A percentile compares a stretch with the other conserved stretches of the same genome.
phyloP scores from a whole-genome alignment of 2,797 vertebrate genomes.

The Uromys caudimaculatus region DNA sequence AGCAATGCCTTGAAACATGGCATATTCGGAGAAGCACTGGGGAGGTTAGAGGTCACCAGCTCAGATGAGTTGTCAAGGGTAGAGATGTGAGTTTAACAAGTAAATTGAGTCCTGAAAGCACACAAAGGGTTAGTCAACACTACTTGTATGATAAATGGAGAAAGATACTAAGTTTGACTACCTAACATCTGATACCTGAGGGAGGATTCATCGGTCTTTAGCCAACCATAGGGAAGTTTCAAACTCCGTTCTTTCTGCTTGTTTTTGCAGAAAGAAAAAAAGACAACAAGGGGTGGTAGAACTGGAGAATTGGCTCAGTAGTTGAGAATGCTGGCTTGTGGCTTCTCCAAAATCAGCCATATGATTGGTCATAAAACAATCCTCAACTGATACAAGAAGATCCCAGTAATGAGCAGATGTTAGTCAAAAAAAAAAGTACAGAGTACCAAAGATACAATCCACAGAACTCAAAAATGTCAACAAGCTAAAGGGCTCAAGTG shows the following conservation, averaged over 20 bases:
- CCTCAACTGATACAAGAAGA: no score
- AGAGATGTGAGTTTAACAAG: neutral
- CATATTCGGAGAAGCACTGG: neutral
- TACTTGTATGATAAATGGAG: neutral
- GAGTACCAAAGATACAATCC: no score
- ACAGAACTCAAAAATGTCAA: no score
- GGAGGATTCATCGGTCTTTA: neutral
- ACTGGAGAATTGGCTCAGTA: neutral
- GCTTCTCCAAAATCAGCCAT: no score
- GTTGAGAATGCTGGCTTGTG: neutral
- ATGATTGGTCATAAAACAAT: no score
- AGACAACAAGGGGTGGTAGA: neutral
- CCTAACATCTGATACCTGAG: neutral
- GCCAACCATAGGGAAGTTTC: neutral
- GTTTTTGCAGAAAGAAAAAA: neutral
- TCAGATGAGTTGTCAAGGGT: neutral
- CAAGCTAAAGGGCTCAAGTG: no score
- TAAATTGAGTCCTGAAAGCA: neutral
- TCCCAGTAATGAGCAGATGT: no score
- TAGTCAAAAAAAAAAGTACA: no score
- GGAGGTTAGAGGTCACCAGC: neutral
- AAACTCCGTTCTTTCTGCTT: neutral
- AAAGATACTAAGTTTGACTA: neutral
- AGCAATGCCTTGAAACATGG: neutral
- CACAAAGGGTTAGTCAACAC: neutral